Conservation (phyloP, 2,797 vertebrate genomes). For the Tenualosa thibaudeaui region DNA sequence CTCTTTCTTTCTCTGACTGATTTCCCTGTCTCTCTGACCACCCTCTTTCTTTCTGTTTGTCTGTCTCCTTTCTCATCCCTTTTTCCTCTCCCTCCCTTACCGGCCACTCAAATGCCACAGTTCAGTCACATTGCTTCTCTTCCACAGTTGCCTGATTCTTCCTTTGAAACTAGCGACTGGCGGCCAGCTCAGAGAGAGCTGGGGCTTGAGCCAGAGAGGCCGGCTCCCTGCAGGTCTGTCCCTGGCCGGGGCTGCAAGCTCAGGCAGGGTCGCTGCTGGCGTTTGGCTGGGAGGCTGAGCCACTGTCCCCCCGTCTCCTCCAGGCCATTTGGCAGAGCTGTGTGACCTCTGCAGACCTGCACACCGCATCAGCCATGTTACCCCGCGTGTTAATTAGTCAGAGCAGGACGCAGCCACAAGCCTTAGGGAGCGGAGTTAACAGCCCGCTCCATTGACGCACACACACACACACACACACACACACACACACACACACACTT, state of each 20-base stretch:
- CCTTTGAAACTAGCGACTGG: background rate
- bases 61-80: background rate
- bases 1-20: background rate
- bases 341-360: background rate
- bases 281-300: background rate
- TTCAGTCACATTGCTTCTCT: background rate
- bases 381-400: constrained; percentile 13
- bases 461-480: background rate
- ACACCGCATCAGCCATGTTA: background rate
- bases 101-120: background rate
- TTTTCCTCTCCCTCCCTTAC: background rate
- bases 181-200: background rate
- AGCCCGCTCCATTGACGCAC: background rate
- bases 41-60: background rate
- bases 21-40: background rate
- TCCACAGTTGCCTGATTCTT: background rate
- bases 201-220: background rate
- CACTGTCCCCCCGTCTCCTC: background rate
- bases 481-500: background rate
- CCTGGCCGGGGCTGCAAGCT: background rate
- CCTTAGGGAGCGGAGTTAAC: constrained; percentile 11
- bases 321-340: background rate
- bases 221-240: background rate
- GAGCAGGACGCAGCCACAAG: background rate
- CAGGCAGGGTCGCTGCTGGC: background rate